These are phyloP conservation scores for Poicephalus meyeri DNA, from an alignment of 2,113 vertebrate species.

Conservation along the genomic window DNA sequence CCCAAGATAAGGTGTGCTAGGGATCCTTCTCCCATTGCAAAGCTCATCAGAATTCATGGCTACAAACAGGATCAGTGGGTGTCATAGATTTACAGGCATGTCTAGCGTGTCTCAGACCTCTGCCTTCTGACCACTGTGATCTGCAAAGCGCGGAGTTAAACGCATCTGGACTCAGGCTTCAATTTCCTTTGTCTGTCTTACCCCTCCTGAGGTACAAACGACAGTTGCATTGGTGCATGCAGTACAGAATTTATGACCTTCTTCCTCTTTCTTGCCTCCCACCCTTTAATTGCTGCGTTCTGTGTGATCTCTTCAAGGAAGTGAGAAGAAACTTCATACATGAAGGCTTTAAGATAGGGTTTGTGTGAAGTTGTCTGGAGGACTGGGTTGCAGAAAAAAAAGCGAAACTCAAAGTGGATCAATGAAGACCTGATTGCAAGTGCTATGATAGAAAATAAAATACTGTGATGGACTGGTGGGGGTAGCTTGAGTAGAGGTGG, in stretches of 20 bases:
- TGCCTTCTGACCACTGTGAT: background rate
- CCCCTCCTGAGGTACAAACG: background rate
- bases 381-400: background rate
- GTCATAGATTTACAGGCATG: background rate
- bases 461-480: background rate
- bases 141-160: background rate
- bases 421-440: background rate
- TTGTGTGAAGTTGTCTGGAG: background rate
- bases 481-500: background rate
- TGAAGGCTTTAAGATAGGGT: background rate
- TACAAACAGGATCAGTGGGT: rapidly evolving
- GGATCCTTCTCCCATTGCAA: background rate
- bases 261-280: background rate
- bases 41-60: background rate
- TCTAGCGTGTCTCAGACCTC: background rate
- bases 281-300: background rate
- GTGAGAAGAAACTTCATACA: background rate
- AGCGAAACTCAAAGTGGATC: background rate
- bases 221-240: background rate
- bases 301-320: background rate
- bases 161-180: background rate
- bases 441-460: background rate
- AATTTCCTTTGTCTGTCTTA: background rate
- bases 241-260: background rate
- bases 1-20: background rate